Evolutionary conservation across 1,140 invertebrate genomes (phyloP).

Genomic region (Phymastichus coffea): DNA sequence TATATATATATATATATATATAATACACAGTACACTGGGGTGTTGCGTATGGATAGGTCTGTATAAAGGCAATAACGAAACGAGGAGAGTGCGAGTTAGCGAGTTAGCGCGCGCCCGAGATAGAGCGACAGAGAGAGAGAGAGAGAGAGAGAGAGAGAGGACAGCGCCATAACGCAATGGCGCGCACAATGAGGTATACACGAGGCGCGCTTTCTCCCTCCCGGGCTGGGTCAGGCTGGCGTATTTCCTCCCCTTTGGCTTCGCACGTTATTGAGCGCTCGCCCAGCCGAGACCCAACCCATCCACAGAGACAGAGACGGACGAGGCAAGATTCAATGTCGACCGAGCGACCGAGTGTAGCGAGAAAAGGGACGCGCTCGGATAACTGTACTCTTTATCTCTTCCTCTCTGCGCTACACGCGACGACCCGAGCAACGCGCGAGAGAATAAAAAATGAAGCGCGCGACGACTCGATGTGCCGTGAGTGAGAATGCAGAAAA

Average conservation of each 20-base stretch:
- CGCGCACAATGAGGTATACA: slow-evolving; percentile 28
- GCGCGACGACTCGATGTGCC: too few relatives aligned
- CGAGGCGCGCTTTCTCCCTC: slow-evolving; percentile 41
- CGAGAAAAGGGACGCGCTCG: too few relatives aligned
- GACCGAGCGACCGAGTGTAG: background rate
- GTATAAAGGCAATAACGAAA: too few relatives aligned
- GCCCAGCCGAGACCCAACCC: slow-evolving; percentile 56
- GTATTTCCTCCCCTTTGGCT: slow-evolving; percentile 54
- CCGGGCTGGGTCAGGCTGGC: too few relatives aligned
- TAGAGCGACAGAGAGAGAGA: slow-evolving; percentile 9
- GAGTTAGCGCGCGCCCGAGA: too few relatives aligned
- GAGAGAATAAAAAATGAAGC: slow-evolving; percentile 3
- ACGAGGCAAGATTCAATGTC: background rate
- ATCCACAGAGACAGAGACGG: slow-evolving; percentile 37
- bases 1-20: too few relatives aligned
- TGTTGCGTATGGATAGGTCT: too few relatives aligned
- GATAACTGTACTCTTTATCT: slow-evolving; percentile 7
- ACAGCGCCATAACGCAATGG: slow-evolving; percentile 9
- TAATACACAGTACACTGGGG: too few relatives aligned
- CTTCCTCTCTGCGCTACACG: background rate
- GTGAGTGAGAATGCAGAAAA: slow-evolving; percentile 41
- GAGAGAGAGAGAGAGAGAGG: slow-evolving; percentile 4
- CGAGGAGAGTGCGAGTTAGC: too few relatives aligned
- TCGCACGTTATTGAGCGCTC: slow-evolving; percentile 60
- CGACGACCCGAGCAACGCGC: background rate